A percentile compares a stretch with the other conserved stretches of the same genome.
Evolutionary conservation across 2,888 invertebrate species (phyloP).

Genomic region (Tenthredo mesomela): DNA sequence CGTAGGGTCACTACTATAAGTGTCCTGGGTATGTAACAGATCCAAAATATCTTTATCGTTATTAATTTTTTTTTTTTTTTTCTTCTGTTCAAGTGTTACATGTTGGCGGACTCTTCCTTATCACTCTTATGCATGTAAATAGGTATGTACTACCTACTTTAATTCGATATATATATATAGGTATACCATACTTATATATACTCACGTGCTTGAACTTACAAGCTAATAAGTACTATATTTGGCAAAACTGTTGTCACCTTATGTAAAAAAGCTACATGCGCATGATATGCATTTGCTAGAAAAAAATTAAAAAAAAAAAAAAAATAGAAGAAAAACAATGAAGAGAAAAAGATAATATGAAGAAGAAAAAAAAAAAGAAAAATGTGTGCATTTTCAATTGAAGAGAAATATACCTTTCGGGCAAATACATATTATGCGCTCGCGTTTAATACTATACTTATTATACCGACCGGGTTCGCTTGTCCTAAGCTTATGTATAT

Average conservation of each 20-base stretch:
- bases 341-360: too few relatives aligned
- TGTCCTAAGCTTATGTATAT: constrained; percentile 36
- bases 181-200: constrained; percentile 8
- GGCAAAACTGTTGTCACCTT: constrained; percentile 74
- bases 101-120: constrained; percentile 25
- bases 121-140: constrained; percentile 33
- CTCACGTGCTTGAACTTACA: constrained; percentile 61
- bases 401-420: constrained; percentile 64
- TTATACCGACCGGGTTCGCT: constrained; percentile 43
- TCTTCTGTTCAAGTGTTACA: constrained; percentile 52
- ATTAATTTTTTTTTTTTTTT: constrained; percentile 37
- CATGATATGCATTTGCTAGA: constrained; percentile 68
- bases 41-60: constrained; percentile 69
- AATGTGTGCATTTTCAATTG: neutral
- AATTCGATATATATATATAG: neutral
- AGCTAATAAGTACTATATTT: constrained; percentile 77
- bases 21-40: constrained; percentile 67
- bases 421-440: constrained; percentile 48
- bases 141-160: neutral
- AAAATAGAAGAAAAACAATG: neutral
- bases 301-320: constrained; percentile 49
- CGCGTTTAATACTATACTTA: constrained; percentile 39
- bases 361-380: neutral
- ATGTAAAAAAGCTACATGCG: constrained; percentile 77
- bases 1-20: constrained; percentile 36